phyloP scores from a whole-genome alignment of 2,113 vertebrate genomes.

The Miniopterus natalensis region DNA sequence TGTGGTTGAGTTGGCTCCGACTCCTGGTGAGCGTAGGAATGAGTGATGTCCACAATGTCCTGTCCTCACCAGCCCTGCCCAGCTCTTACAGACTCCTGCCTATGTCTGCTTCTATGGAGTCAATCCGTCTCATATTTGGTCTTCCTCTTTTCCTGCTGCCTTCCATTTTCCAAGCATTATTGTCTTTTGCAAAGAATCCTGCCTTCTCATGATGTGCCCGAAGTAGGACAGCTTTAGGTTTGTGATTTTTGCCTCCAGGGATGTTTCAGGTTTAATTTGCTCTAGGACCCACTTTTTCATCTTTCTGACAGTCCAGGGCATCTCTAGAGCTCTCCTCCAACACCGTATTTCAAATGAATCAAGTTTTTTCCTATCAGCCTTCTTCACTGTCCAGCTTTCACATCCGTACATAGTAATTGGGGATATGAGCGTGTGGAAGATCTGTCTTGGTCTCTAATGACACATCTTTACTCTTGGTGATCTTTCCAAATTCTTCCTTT shows the following conservation, averaged over 20 bases:
- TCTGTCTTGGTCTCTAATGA: neutral
- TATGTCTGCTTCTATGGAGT: neutral
- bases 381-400: neutral
- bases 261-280: neutral
- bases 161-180: neutral
- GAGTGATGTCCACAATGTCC: neutral
- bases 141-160: neutral
- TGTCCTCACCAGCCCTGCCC: neutral
- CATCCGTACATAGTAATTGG: neutral
- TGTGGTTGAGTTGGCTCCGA: neutral
- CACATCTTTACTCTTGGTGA: neutral
- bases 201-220: neutral
- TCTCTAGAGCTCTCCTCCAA: neutral
- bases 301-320: neutral
- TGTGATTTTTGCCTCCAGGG: neutral
- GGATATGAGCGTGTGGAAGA: neutral
- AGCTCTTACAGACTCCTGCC: neutral
- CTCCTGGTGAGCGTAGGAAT: neutral
- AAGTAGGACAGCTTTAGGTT: neutral
- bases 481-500: neutral
- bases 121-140: neutral
- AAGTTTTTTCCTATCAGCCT: neutral
- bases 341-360: neutral
- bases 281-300: neutral
- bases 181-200: neutral